phyloP scores from a whole-genome alignment of 2,797 vertebrate species.

The Anomalospiza imberbis region DNA sequence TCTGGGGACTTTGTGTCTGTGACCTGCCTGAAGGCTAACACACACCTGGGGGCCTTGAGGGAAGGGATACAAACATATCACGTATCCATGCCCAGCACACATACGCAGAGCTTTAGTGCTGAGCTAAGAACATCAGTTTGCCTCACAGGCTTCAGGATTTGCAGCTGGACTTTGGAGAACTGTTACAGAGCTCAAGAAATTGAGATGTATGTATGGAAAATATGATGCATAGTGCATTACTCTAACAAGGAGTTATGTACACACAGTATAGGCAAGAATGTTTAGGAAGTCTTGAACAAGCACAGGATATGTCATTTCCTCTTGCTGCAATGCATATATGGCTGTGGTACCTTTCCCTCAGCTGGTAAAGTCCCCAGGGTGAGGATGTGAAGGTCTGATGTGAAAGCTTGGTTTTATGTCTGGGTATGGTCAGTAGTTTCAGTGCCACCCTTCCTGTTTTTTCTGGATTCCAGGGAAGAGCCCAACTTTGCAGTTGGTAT shows the following conservation, averaged over 20 bases:
- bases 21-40: background rate
- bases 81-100: background rate
- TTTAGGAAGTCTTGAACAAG: background rate
- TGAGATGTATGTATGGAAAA: background rate
- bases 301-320: background rate
- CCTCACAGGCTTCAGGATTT: background rate
- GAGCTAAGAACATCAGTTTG: background rate
- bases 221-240: background rate
- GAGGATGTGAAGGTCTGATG: background rate
- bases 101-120: rapidly evolving
- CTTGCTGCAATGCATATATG: background rate
- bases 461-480: background rate
- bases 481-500: background rate
- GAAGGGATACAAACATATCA: background rate
- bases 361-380: background rate
- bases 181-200: background rate
- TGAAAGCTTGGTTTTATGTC: background rate
- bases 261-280: background rate
- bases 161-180: background rate
- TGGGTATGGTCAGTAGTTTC: background rate
- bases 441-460: background rate
- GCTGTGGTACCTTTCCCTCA: background rate
- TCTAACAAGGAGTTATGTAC: background rate
- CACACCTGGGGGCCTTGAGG: background rate
- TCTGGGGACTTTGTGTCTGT: background rate